A percentile compares a stretch with the other conserved stretches of the same genome.
phyloP scores from a whole-genome alignment of 1,140 invertebrate species.

The Lamellibrachia luymesi region DNA sequence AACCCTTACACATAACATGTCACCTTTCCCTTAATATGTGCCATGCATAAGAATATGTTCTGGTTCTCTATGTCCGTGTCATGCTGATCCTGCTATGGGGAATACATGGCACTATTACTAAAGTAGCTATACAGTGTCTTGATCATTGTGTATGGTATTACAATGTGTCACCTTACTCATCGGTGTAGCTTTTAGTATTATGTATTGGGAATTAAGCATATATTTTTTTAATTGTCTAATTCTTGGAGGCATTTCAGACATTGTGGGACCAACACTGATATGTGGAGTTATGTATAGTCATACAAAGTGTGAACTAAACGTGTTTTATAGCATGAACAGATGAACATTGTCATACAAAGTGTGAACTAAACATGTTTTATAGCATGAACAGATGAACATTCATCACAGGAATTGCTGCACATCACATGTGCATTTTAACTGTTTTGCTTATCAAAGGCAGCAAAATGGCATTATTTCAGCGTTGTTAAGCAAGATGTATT shows the following conservation, averaged over 20 bases:
- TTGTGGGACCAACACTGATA: neutral
- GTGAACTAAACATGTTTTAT: neutral
- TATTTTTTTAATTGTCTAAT: neutral
- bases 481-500: neutral
- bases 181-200: neutral
- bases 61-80: neutral
- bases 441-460: neutral
- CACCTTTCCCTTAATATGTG: too few species aligned
- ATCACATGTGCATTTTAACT: neutral
- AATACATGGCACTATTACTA: neutral
- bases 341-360: neutral
- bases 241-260: neutral
- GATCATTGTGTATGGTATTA: neutral
- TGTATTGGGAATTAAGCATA: neutral
- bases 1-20: neutral
- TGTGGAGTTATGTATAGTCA: neutral
- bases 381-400: too few species aligned
- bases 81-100: neutral
- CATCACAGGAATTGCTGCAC: neutral
- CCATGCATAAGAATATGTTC: too few species aligned
- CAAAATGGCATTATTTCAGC: neutral
- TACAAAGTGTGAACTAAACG: neutral
- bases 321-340: too few species aligned
- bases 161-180: neutral
- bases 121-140: neutral